Conservation (phyloP, 2,797 vertebrate genomes). For the Micrastur ruficollis region DNA sequence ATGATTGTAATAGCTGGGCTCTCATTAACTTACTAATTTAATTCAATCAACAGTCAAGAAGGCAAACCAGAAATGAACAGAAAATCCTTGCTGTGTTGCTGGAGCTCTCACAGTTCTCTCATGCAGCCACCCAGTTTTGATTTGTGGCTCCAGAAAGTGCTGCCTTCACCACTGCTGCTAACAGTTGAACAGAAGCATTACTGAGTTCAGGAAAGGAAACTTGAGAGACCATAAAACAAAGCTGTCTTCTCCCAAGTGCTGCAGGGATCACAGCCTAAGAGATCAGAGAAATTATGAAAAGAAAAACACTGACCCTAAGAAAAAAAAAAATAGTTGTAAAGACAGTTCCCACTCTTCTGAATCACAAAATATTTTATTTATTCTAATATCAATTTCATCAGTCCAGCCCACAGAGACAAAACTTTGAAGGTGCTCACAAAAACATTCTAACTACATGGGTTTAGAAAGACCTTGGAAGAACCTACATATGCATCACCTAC, state of each 20-base stretch:
- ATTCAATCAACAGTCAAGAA: not conserved
- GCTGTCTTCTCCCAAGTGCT: not conserved
- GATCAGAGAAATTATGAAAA: not conserved
- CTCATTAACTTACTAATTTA: not conserved
- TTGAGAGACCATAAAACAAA: not conserved
- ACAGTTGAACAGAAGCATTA: not conserved
- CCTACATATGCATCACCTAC: not conserved
- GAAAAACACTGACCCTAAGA: not conserved
- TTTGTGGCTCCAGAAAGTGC: not conserved
- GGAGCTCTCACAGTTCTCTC: not conserved
- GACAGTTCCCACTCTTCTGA: not conserved
- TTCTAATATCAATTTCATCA: not conserved
- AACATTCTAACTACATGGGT: not conserved
- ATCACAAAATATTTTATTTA: conserved; percentile 60
- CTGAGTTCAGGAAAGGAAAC: not conserved
- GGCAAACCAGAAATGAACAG: not conserved
- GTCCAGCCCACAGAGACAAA: not conserved
- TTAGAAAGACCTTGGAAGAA: not conserved
- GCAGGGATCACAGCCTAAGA: not conserved
- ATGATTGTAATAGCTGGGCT: not conserved
- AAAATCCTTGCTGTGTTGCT: not conserved
- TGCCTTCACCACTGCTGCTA: not conserved
- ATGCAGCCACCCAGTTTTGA: not conserved
- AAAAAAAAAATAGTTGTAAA: not conserved
- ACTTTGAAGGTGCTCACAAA: conserved; percentile 22